Conservation (phyloP, 1,140 invertebrate species). For the Agrypnia vestita region DNA sequence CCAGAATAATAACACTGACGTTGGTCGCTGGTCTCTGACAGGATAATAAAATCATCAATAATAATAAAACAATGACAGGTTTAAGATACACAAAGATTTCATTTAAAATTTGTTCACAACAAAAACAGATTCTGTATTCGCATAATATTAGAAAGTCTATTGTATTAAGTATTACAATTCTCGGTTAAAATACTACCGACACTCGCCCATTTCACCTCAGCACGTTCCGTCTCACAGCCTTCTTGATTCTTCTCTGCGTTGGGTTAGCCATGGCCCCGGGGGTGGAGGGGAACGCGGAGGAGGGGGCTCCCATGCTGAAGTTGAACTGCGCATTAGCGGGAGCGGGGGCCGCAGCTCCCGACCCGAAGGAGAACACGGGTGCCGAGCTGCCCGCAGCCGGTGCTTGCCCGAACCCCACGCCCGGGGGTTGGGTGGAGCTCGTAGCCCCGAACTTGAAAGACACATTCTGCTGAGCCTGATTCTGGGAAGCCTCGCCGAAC, state of each 20-base stretch:
- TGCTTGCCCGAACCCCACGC: conserved; percentile 40
- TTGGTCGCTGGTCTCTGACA: background rate
- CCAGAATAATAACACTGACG: conserved; percentile 6
- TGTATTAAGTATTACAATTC: conserved; percentile 19
- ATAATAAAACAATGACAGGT: conserved; percentile 33
- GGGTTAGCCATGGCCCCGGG: conserved; percentile 41
- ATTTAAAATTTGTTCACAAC: conserved; percentile 43
- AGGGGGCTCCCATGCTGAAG: conserved; percentile 56
- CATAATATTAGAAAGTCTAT: conserved; percentile 28
- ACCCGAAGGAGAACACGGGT: conserved; percentile 54
- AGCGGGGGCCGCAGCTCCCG: background rate
- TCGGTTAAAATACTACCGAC: background rate
- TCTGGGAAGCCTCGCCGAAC: conserved; percentile 51
- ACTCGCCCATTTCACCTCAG: conserved; percentile 25
- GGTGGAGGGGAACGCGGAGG: conserved; percentile 33
- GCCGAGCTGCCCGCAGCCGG: conserved; percentile 25
- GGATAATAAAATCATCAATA: conserved; percentile 41
- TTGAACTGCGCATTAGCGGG: conserved; percentile 55
- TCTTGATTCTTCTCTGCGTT: conserved; percentile 50
- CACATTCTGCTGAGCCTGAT: conserved; percentile 19
- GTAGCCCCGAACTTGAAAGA: conserved; percentile 53
- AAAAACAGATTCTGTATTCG: conserved; percentile 35
- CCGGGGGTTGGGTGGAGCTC: conserved; percentile 28
- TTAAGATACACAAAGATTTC: conserved; percentile 43
- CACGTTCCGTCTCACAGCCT: conserved; percentile 53